Conservation (phyloP, 64 coral and sea anemone genomes). For the Acropora tenuis region DNA sequence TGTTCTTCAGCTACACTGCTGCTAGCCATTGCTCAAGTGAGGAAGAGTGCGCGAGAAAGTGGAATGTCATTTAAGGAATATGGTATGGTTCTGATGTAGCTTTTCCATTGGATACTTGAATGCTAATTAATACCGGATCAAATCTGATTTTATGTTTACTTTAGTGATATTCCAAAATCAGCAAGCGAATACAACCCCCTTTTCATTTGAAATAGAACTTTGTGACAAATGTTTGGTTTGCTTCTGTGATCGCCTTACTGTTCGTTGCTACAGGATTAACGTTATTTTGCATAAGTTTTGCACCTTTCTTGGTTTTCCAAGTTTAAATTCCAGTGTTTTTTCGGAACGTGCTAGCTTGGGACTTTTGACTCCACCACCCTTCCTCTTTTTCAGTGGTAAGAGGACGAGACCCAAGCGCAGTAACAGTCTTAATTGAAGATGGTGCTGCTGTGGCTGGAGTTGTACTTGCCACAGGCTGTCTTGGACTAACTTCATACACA, state of each 20-base stretch:
- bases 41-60: slow-evolving; percentile 84
- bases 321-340: too few relatives aligned
- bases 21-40: slow-evolving; percentile 81
- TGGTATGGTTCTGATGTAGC: slow-evolving; percentile 29
- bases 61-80: slow-evolving; percentile 93
- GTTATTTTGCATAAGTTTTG: too few relatives aligned
- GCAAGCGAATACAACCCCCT: too few relatives aligned
- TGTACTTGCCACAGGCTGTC: slow-evolving; percentile 79
- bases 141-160: background rate
- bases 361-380: background rate
- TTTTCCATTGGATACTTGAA: background rate
- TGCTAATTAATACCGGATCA: background rate
- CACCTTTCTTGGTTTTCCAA: too few relatives aligned
- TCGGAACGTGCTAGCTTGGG: too few relatives aligned
- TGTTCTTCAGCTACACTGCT: slow-evolving; percentile 78
- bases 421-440: slow-evolving; percentile 89
- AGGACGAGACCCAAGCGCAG: slow-evolving; percentile 92
- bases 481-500: slow-evolving; percentile 91
- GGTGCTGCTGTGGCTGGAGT: slow-evolving; percentile 95
- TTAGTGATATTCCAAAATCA: too few relatives aligned
- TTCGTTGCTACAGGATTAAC: too few relatives aligned
- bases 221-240: too few relatives aligned
- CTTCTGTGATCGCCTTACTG: too few relatives aligned
- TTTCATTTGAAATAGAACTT: too few relatives aligned
- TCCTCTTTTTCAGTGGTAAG: slow-evolving; percentile 71